These are phyloP conservation scores for Lateolabrax maculatus DNA, from an alignment of 2,797 vertebrate species.

Conservation along the genomic window DNA sequence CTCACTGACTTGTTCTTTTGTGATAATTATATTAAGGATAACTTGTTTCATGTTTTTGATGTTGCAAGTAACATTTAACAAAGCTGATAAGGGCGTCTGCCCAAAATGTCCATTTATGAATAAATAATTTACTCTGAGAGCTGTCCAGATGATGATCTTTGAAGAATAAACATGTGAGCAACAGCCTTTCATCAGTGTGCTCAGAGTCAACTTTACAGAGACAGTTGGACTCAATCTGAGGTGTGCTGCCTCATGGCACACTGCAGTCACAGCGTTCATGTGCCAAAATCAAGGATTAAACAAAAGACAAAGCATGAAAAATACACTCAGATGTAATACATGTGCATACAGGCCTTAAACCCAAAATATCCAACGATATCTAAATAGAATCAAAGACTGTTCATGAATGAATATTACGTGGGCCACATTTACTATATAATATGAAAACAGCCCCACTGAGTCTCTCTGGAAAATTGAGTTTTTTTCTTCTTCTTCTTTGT, in stretches of 20 bases:
- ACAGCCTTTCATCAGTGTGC: neutral
- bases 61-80: neutral
- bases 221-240: neutral
- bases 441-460: neutral
- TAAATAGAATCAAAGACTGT: neutral
- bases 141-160: neutral
- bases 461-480: neutral
- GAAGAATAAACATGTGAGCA: neutral
- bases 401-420: neutral
- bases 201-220: neutral
- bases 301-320: neutral
- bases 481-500: neutral
- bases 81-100: neutral
- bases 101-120: neutral
- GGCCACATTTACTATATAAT: neutral
- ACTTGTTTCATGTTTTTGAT: neutral
- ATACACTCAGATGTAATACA: neutral
- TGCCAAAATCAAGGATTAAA: neutral
- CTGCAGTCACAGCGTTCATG: neutral
- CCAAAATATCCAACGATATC: neutral
- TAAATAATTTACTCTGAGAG: neutral
- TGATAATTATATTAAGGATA: neutral
- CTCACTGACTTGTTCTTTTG: too few species aligned
- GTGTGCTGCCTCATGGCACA: neutral
- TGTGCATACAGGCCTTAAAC: neutral